Conservation (phyloP, 2,113 vertebrate genomes). For the Tautogolabrus adspersus region DNA sequence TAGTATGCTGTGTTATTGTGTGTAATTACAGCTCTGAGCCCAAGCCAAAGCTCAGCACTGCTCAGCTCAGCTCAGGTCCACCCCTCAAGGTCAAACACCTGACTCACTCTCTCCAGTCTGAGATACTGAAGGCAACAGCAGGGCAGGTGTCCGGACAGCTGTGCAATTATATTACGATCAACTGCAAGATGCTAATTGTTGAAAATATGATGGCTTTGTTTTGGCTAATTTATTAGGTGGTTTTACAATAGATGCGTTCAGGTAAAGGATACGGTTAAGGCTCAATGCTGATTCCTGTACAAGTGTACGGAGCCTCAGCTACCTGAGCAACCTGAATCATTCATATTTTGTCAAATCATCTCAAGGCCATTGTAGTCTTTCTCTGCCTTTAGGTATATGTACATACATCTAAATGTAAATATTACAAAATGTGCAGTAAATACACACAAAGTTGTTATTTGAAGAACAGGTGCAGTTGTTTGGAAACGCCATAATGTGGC, state of each 20-base stretch:
- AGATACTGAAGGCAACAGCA: slow-evolving; percentile 26
- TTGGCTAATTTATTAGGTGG: slow-evolving; percentile 56
- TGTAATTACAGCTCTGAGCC: slow-evolving; percentile 79
- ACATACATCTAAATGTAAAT: too few species aligned
- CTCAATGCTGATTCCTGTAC: slow-evolving; percentile 8
- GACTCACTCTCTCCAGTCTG: slow-evolving; percentile 54
- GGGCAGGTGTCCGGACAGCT: slow-evolving; percentile 24
- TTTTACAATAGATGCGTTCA: slow-evolving; percentile 37
- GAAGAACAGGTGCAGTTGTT: neutral
- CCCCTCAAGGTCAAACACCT: slow-evolving; percentile 78
- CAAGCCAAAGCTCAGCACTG: slow-evolving; percentile 69
- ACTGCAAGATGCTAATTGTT: slow-evolving; percentile 37
- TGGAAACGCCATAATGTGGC: neutral
- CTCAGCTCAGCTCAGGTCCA: slow-evolving; percentile 62
- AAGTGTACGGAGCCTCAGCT: neutral
- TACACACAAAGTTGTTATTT: neutral
- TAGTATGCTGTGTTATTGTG: slow-evolving; percentile 64
- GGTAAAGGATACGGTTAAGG: neutral
- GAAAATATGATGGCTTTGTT: slow-evolving; percentile 49
- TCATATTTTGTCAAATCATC: neutral
- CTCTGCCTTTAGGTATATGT: neutral
- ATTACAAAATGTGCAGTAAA: neutral
- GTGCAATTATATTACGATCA: slow-evolving; percentile 34
- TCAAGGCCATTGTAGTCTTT: neutral
- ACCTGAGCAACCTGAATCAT: neutral